A percentile compares a stretch with the other conserved stretches of the same genome.
Conservation (phyloP, 2,888 invertebrate genomes). For the Escarpia spicata region DNA sequence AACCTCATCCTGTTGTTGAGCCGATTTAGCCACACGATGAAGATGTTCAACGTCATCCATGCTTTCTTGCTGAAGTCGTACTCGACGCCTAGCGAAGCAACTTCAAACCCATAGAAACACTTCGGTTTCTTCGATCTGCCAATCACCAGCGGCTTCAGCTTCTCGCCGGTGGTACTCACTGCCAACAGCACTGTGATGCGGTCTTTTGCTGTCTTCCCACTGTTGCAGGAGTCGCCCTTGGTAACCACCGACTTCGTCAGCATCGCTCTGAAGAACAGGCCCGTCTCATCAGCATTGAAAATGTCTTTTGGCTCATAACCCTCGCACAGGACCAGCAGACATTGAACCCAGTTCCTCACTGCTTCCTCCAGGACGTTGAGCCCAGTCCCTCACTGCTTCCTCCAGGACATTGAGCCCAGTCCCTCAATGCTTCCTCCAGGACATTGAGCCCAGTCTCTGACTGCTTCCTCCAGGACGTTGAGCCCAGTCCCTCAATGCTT, state of each 20-base stretch:
- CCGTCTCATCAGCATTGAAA: conserved; percentile 46
- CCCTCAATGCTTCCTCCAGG: too few relatives aligned
- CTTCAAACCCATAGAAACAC: conserved; percentile 14
- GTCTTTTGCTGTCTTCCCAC: conserved; percentile 42
- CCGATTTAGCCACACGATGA: background rate
- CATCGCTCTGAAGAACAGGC: conserved; percentile 38
- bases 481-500: too few relatives aligned
- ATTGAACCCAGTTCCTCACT: conserved; percentile 18
- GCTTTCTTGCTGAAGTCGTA: background rate
- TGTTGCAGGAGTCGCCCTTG: conserved; percentile 34
- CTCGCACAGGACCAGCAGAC: conserved; percentile 25
- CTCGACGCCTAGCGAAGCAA: background rate
- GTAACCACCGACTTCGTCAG: conserved; percentile 39
- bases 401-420: too few relatives aligned
- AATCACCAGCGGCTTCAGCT: conserved; percentile 40
- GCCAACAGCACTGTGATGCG: conserved; percentile 41
- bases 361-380: too few relatives aligned
- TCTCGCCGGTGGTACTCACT: conserved; percentile 38
- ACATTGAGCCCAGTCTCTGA: too few relatives aligned
- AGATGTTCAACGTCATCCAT: background rate
- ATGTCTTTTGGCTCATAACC: conserved; percentile 35
- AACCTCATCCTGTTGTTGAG: background rate
- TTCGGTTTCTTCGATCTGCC: background rate
- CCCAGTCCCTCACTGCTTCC: too few relatives aligned
- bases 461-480: too few relatives aligned